A percentile compares a stretch with the other conserved stretches of the same genome.
phyloP scores from a whole-genome alignment of 2,888 invertebrate species.

The Macropis europaea region DNA sequence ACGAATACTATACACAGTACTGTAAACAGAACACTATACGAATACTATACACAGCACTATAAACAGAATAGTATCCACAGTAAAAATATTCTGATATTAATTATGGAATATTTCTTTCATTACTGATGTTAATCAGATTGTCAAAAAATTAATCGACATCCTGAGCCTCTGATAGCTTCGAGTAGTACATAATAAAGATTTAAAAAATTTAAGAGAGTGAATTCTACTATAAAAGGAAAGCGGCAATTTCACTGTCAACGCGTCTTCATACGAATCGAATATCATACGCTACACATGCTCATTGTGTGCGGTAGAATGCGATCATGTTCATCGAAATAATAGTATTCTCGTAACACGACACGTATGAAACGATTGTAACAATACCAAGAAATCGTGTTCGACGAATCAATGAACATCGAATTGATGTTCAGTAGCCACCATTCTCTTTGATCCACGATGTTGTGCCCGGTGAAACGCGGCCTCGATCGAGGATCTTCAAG shows the following conservation, averaged over 20 bases:
- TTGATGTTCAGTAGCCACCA: constrained; percentile 41
- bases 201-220: too few species aligned
- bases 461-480: constrained; percentile 35
- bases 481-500: constrained; percentile 63
- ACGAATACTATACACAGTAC: too few species aligned
- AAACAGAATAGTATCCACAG: too few species aligned
- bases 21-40: too few species aligned
- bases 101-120: too few species aligned
- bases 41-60: too few species aligned
- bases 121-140: too few species aligned
- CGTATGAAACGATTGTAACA: constrained; percentile 30
- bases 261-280: neutral
- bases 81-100: too few species aligned
- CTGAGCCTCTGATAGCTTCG: too few species aligned
- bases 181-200: too few species aligned
- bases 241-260: neutral
- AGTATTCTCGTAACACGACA: constrained; percentile 24
- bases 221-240: neutral
- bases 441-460: constrained; percentile 10
- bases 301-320: constrained; percentile 10
- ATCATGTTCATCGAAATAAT: constrained; percentile 2
- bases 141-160: too few species aligned
- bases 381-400: constrained; percentile 45
- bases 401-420: constrained; percentile 49
- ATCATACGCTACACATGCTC: neutral